phyloP scores from a whole-genome alignment of 30 jellyfish, hydroid and myxozoan genomes.

The Nemopilema nomurai region DNA sequence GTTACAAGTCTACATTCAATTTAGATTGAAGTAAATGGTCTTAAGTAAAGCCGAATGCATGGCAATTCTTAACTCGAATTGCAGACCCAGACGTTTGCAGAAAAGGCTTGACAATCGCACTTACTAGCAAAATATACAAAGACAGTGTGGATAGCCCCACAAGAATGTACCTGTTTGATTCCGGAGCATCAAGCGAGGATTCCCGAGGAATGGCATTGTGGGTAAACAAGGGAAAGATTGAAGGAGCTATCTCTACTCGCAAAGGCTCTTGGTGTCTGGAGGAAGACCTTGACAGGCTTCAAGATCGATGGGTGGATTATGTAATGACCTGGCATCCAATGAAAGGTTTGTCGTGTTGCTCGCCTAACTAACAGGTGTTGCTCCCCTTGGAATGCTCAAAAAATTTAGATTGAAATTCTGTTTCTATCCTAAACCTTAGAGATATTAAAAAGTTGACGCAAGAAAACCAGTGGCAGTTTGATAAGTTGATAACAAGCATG shows the following conservation, averaged over 20 bases:
- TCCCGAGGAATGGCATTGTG: conserved; percentile 95
- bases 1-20: too few species aligned
- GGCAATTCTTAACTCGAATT: too few species aligned
- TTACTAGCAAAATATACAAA: conserved; percentile 77
- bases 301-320: conserved; percentile 83
- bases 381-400: background rate
- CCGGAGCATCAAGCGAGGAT: conserved; percentile 93
- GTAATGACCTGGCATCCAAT: conserved; percentile 86
- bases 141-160: conserved; percentile 82
- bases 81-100: conserved; percentile 93
- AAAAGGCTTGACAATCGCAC: conserved; percentile 81
- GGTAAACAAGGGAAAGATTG: conserved; percentile 81
- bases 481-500: too few species aligned
- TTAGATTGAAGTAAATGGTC: too few species aligned
- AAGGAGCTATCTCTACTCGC: conserved; percentile 85
- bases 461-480: too few species aligned
- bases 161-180: conserved; percentile 77
- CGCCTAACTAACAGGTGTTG: background rate
- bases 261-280: conserved; percentile 87
- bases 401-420: too few species aligned
- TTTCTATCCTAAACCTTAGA: background rate
- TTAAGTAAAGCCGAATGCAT: too few species aligned
- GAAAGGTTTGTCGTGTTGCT: conserved; percentile 65
- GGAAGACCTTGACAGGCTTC: conserved; percentile 63
- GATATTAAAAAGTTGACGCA: too few species aligned